Base-by-base conservation (phyloP, 2,797 vertebrate genomes). In the Arrhamphus sclerolepis region DNA sequence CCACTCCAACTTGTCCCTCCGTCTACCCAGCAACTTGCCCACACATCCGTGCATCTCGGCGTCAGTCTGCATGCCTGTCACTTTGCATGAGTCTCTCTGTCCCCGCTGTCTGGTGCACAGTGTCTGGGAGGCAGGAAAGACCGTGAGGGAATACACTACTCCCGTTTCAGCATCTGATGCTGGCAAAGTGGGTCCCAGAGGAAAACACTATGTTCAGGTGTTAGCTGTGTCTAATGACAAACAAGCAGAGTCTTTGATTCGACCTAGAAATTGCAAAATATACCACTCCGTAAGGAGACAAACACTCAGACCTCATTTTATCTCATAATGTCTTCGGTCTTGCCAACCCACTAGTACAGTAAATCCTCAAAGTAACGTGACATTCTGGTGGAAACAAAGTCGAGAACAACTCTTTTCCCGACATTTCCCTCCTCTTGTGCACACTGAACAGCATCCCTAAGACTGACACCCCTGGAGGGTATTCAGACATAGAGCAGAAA, bases 41-140 rank as follows among this genome's bases (percentile, higher is more conserved):
- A 76, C 61, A 80, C 73, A 58, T 79, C 74, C 69, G 56, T 68
- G 75, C 70, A 77, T 86, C 78, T 85, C 61, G 51, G 71, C 79
- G 82, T 89, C 84, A 80, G 73, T 80, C 79, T 70, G 71, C 72
- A 70, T 75, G 84, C 75, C 77, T 88, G 86, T 81, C 78, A 85
- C 55, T 80, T 72, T 75, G 73, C 72, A 70, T 88, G 72, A 83
- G 60, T 46, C 70, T 78, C 81, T 53, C 75, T 65, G 72, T 70
- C 78, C 78, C 71, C 62, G 62, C 75, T 70, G 75, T 72, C 66
- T 82, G 78, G 73, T 71, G 79, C 68, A 71, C 41, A 39, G 76
- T 78, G 78, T 87, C 80, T 81, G 59, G 29, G 57, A 70, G 81
- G 71, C 62, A 75, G 83, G 57, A 71, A 62, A 52, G 78, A 70